Conservation (phyloP, 2,113 vertebrate genomes). For the Ranitomeya imitator region DNA sequence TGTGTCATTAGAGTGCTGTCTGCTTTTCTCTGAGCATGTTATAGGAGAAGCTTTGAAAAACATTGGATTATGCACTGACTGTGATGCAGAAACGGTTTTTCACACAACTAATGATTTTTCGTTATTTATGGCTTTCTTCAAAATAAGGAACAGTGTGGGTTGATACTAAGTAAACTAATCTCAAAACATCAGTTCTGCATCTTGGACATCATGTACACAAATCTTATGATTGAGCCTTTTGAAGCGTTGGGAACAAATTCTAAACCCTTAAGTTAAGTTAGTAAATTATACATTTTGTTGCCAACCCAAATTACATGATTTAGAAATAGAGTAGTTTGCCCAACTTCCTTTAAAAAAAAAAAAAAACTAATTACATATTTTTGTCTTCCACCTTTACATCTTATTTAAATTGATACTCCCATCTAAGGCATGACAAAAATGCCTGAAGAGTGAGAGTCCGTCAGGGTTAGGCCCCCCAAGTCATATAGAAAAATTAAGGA, state of each 20-base stretch:
- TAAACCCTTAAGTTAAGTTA: conserved; percentile 56
- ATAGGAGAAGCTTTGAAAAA: too few species aligned
- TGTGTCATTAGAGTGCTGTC: too few species aligned
- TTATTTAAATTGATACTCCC: background rate
- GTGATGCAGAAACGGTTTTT: too few species aligned
- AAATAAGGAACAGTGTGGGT: background rate
- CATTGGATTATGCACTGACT: too few species aligned
- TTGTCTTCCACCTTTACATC: background rate
- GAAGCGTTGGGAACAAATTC: conserved; percentile 35
- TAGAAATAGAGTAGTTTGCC: conserved; percentile 34
- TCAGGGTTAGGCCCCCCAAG: too few species aligned
- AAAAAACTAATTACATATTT: background rate
- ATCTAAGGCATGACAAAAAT: too few species aligned
- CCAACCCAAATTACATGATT: conserved; percentile 55
- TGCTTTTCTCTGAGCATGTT: too few species aligned
- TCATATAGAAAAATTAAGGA: too few species aligned
- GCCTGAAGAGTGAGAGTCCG: too few species aligned
- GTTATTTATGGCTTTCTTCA: background rate
- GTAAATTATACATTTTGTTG: conserved; percentile 56
- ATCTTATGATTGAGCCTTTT: conserved; percentile 16
- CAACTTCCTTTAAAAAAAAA: conserved; percentile 8
- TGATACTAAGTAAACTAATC: conserved; percentile 3
- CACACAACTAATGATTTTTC: too few species aligned
- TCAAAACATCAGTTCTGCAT: conserved; percentile 25
- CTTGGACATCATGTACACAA: conserved; percentile 25